Conservation (phyloP, 2,797 vertebrate species). For the Moxostoma hubbsi region DNA sequence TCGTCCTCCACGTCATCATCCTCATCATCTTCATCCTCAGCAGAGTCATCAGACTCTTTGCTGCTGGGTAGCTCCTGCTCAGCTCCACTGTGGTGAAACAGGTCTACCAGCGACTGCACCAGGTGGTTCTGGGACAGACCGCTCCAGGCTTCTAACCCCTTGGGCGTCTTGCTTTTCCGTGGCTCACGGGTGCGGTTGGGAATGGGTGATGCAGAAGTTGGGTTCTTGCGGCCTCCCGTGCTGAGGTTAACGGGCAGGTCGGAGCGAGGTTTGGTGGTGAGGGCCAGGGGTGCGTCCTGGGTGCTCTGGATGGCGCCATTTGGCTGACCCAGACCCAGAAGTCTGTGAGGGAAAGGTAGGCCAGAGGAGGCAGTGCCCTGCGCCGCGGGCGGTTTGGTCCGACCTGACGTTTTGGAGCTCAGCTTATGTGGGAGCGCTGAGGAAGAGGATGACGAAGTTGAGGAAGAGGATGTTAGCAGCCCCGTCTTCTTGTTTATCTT, state of each 20-base stretch:
- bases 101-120: slow-evolving; percentile 87
- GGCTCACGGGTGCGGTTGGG: slow-evolving; percentile 82
- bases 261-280: slow-evolving; percentile 93
- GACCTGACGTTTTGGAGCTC: slow-evolving; percentile 77
- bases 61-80: slow-evolving; percentile 90
- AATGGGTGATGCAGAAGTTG: slow-evolving; percentile 68
- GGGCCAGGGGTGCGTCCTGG: slow-evolving; percentile 95
- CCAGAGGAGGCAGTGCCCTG: slow-evolving; percentile 86
- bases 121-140: slow-evolving; percentile 86
- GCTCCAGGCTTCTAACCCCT: slow-evolving; percentile 81
- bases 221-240: slow-evolving; percentile 84
- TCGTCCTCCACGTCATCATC: slow-evolving; percentile 92
- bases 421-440: slow-evolving; percentile 76
- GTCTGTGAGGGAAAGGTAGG: slow-evolving; percentile 93
- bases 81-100: slow-evolving; percentile 89
- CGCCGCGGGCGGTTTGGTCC: slow-evolving; percentile 81
- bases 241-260: slow-evolving; percentile 90
- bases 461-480: slow-evolving; percentile 73
- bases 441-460: slow-evolving; percentile 66
- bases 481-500: slow-evolving; percentile 90
- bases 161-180: slow-evolving; percentile 88
- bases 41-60: slow-evolving; percentile 97
- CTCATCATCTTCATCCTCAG: slow-evolving; percentile 94
- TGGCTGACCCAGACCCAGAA: slow-evolving; percentile 92
- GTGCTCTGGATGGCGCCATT: slow-evolving; percentile 96